Evolutionary conservation across 2,888 invertebrate species (phyloP).

Genomic region (Chrysodeixis includens): DNA sequence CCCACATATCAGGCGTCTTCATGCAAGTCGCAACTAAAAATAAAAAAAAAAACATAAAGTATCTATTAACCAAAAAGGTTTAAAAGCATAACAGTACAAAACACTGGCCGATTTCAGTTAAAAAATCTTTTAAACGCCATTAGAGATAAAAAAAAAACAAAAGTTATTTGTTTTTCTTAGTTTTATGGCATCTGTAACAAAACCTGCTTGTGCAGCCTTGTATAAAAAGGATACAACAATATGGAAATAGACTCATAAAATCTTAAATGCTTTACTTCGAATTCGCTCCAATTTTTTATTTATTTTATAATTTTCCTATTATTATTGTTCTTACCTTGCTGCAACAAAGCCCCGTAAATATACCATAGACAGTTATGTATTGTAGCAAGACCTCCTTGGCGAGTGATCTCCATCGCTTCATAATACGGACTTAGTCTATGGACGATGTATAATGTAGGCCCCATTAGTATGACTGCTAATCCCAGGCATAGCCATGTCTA

Average conservation of each 20-base stretch:
- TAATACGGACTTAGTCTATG: conserved; percentile 93
- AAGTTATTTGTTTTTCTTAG: neutral
- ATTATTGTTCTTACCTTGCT: conserved; percentile 92
- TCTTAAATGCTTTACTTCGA: neutral
- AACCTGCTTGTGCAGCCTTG: neutral
- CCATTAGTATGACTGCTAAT: conserved; percentile 92
- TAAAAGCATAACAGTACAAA: neutral
- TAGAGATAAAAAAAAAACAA: neutral
- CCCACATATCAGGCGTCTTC: too few relatives aligned
- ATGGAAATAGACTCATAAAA: neutral
- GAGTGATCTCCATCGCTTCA: conserved; percentile 89
- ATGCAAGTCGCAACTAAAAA: too few relatives aligned
- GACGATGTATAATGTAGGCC: conserved; percentile 93
- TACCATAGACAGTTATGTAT: conserved; percentile 95
- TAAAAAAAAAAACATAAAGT: too few relatives aligned
- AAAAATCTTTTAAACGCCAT: neutral
- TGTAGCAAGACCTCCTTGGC: conserved; percentile 88
- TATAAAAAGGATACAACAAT: neutral
- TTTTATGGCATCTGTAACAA: neutral
- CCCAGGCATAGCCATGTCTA: conserved; percentile 96
- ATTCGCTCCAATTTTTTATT: neutral
- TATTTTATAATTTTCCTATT: neutral
- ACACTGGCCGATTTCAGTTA: neutral
- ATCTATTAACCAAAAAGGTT: neutral
- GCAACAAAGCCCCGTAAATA: conserved; percentile 96